These are phyloP conservation scores for Otus sunia DNA, from an alignment of 2,113 vertebrate genomes.

Conservation along the genomic window DNA sequence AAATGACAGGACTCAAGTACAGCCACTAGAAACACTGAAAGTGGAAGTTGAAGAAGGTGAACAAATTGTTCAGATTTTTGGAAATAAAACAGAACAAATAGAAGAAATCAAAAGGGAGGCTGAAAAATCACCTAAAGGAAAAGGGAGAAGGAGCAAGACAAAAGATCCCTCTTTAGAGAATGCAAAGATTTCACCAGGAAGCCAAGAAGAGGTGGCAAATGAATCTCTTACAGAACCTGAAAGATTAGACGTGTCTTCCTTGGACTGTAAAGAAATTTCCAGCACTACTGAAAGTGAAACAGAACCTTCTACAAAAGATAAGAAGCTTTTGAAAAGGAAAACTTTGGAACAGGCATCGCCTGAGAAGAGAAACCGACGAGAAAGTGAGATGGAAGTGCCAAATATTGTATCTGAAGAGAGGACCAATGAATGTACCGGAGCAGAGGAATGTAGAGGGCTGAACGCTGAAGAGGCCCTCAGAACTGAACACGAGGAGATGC, in stretches of 20 bases:
- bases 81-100: slow-evolving; percentile 69
- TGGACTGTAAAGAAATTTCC: slow-evolving; percentile 69
- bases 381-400: slow-evolving; percentile 77
- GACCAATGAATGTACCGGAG: slow-evolving; percentile 64
- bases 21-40: slow-evolving; percentile 73
- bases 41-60: slow-evolving; percentile 75
- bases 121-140: slow-evolving; percentile 84
- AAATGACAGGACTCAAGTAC: slow-evolving; percentile 72
- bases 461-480: slow-evolving; percentile 67
- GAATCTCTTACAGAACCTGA: slow-evolving; percentile 67
- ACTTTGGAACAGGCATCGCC: slow-evolving; percentile 77
- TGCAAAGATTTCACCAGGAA: slow-evolving; percentile 56
- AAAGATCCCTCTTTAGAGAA: slow-evolving; percentile 80
- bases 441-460: slow-evolving; percentile 57
- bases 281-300: slow-evolving; percentile 75
- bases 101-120: slow-evolving; percentile 76
- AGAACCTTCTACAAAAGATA: slow-evolving; percentile 81
- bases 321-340: slow-evolving; percentile 84
- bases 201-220: slow-evolving; percentile 62
- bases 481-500: slow-evolving; percentile 75
- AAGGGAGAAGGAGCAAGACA: slow-evolving; percentile 80
- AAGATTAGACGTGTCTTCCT: slow-evolving; percentile 62
- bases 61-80: slow-evolving; percentile 73
- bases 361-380: slow-evolving; percentile 84
- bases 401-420: slow-evolving; percentile 71